Percentiles rank a stretch among this genome's conserved stretches.
These are phyloP conservation scores for Azemiops feae DNA, from an alignment of 2,113 vertebrate species.

Conservation along the genomic window DNA sequence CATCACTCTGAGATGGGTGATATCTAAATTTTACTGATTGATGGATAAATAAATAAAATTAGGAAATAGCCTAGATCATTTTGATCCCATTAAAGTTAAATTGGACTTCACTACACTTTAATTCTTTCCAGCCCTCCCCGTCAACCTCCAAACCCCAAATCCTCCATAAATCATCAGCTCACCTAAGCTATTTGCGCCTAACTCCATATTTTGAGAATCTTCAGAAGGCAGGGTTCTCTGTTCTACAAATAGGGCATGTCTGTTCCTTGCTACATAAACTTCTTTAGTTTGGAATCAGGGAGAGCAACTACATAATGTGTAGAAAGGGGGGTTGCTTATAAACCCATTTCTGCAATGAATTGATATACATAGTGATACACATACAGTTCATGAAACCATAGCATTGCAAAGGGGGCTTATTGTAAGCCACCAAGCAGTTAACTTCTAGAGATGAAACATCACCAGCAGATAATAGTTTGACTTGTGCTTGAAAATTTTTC, in stretches of 20 bases:
- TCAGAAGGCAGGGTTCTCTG: background rate
- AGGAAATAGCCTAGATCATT: background rate
- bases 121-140: background rate
- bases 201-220: background rate
- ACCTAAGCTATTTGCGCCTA: background rate
- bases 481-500: background rate
- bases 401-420: background rate
- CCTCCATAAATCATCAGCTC: background rate
- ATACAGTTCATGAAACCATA: background rate
- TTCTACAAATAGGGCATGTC: background rate
- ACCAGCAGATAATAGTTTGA: background rate
- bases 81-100: background rate
- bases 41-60: background rate
- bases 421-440: background rate
- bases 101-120: background rate
- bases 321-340: background rate
- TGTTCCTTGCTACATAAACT: background rate
- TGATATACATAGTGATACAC: background rate
- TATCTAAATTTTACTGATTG: background rate
- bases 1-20: background rate
- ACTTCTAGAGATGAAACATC: background rate
- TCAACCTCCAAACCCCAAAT: background rate
- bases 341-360: background rate
- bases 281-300: background rate
- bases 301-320: background rate